Percentiles rank a stretch among this genome's conserved stretches.
Evolutionary conservation across 1,140 invertebrate species (phyloP).

Genomic region (Diabrotica undecimpunctata): DNA sequence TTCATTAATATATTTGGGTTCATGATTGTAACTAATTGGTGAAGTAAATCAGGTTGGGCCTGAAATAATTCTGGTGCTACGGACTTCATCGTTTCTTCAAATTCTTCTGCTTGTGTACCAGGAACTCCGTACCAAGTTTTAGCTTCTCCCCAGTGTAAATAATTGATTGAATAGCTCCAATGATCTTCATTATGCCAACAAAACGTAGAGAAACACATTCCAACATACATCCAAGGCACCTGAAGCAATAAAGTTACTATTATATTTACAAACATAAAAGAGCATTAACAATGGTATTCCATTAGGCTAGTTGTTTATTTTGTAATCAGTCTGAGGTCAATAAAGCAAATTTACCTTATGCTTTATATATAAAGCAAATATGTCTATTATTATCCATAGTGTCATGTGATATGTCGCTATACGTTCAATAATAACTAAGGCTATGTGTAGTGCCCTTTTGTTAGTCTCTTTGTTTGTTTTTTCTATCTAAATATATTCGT

Average conservation of each 20-base stretch:
- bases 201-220: conserved; percentile 99
- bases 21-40: conserved; percentile 98
- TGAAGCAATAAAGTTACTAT: conserved; percentile 14
- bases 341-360: no score
- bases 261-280: no score
- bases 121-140: conserved; percentile 97
- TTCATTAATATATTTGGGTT: conserved; percentile 95
- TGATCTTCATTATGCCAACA: conserved; percentile 99
- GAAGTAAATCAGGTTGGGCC: conserved; percentile 91
- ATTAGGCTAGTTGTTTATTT: no score
- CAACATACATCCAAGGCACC: conserved; percentile 98
- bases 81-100: conserved; percentile 93
- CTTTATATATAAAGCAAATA: no score
- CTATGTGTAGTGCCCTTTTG: no score
- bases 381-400: no score
- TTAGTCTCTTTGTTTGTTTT: no score
- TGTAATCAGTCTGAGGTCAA: no score
- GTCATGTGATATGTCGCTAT: no score
- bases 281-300: no score
- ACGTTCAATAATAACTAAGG: no score
- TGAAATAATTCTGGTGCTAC: conserved; percentile 95
- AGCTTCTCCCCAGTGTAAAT: conserved; percentile 93
- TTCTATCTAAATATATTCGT: no score
- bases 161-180: conserved; percentile 99
- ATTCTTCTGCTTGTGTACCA: conserved; percentile 84